Evolutionary conservation across 2,797 vertebrate genomes (phyloP).

Genomic region (Microhierax caerulescens): DNA sequence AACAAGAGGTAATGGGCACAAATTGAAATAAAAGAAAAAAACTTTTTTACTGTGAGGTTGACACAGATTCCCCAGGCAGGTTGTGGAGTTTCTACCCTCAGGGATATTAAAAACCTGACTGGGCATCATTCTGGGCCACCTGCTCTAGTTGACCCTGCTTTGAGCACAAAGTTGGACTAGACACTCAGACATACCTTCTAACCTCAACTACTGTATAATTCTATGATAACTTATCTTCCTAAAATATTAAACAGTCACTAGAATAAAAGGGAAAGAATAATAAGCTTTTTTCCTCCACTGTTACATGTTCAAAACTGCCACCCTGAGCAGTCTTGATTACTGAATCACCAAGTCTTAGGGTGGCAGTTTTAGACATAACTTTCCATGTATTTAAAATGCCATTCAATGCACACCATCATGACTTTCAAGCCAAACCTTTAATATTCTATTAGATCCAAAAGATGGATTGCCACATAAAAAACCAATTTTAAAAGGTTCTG

Average conservation of each 20-base stretch:
- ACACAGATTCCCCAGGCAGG: not conserved
- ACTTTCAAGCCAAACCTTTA: slow-evolving; percentile 77
- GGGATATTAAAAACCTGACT: not conserved
- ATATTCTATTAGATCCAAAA: slow-evolving; percentile 53
- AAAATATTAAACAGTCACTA: slow-evolving; percentile 34
- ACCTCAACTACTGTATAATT: not conserved
- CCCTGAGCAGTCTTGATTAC: slow-evolving; percentile 60
- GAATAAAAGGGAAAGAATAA: slow-evolving; percentile 47
- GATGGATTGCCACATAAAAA: slow-evolving; percentile 61
- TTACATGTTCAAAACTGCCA: too few species aligned
- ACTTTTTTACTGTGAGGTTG: not conserved
- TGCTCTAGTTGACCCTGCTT: not conserved
- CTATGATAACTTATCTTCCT: not conserved
- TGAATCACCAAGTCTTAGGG: slow-evolving; percentile 63
- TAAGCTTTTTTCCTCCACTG: slow-evolving; percentile 47
- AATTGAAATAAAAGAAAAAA: not conserved
- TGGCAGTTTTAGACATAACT: slow-evolving; percentile 78
- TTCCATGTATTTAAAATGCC: slow-evolving; percentile 77
- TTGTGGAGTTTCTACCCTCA: not conserved
- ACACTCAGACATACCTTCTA: too few species aligned
- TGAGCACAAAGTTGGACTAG: too few species aligned
- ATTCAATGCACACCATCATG: slow-evolving; percentile 76
- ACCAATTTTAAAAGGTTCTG: slow-evolving; percentile 59
- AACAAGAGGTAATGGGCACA: not conserved
- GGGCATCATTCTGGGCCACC: not conserved